Evolutionary conservation across 2,888 invertebrate genomes (phyloP).

Genomic region (Cacoxenus indagator): DNA sequence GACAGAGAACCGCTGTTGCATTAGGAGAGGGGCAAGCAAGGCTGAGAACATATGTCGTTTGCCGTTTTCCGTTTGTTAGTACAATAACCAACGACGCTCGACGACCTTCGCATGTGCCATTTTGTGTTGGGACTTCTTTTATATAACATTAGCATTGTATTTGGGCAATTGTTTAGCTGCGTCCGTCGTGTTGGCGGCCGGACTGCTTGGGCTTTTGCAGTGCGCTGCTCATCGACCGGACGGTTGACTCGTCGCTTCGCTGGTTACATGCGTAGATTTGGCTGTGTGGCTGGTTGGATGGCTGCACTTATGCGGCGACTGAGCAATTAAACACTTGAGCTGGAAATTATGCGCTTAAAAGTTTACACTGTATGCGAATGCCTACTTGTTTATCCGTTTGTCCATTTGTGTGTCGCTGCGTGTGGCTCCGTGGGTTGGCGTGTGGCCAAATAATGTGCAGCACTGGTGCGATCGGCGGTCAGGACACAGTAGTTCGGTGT

Average conservation of each 20-base stretch:
- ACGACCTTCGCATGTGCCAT: background rate
- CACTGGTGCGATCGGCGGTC: too few species aligned
- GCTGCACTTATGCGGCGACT: slow-evolving; percentile 37
- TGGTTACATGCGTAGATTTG: slow-evolving; percentile 1
- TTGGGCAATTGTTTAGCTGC: background rate
- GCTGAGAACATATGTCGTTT: too few species aligned
- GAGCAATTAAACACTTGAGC: slow-evolving; percentile 50
- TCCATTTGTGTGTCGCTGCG: slow-evolving; percentile 5
- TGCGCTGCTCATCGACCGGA: background rate
- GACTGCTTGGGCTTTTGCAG: background rate
- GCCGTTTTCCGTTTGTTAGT: too few species aligned
- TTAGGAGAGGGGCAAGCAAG: background rate
- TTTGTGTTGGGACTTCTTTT: too few species aligned
- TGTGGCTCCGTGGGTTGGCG: background rate
- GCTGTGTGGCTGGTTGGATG: slow-evolving; percentile 1
- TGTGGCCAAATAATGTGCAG: background rate
- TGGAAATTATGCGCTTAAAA: slow-evolving; percentile 30
- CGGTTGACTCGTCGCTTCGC: slow-evolving; percentile 13
- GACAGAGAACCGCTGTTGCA: too few species aligned
- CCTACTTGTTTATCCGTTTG: background rate
- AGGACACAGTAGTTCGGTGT: too few species aligned
- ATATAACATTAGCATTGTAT: background rate
- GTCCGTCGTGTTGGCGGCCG: background rate
- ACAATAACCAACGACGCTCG: background rate
- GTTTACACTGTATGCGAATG: background rate